Base-by-base conservation (phyloP, 2,797 vertebrate genomes). In the Helostoma temminkii region DNA sequence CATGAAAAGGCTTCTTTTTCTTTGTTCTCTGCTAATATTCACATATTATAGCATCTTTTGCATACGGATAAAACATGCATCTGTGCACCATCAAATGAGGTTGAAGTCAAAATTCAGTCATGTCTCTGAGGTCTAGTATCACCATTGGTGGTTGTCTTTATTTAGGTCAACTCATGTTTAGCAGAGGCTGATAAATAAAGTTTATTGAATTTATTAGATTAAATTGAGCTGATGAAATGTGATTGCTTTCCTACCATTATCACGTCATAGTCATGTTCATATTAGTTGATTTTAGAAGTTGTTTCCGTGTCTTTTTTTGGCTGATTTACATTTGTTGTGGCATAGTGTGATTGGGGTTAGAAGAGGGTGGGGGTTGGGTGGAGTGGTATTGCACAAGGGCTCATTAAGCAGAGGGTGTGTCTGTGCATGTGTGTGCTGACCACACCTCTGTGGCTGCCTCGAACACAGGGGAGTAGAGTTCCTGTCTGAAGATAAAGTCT, bases 401-500 rank as follows among this genome's bases (percentile, higher is more conserved):
- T 85, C 81, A 76, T 88, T 90, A 87, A 53, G 78, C 60, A 74
- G 78, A 59, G 74, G 76, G 42, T 68, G 66, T 62, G 50, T 52
- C 56, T 30, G 46, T 55, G 67, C 25, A 30, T 53, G 72, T 59
- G 65, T 67, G 71, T 52, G 69, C 9, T 83, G 84, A 82, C 84
- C 88, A 88, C 83, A 82, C 88, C 87, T 84, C 74, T 81, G 66
- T 25, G 75, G 62, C 76, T 74, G 76, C 37, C 54, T 66, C 41
- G 7, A 63, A 67, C 67, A 68, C 60, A 77, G 67, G 77, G 82
- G 80, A 83, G 83, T 85, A 64, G 70, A 66, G 84, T 79, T 91
- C 89, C 88, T 86, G 85, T 78, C 77, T 61, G 61, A 32, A 88
- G 88, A 89, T 91, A 89, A 90, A 76, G 83, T 82, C 80, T 79